A percentile compares a stretch with the other conserved stretches of the same genome.
Evolutionary conservation across 2,888 invertebrate species (phyloP).

Genomic region (Helobdella robusta): DNA sequence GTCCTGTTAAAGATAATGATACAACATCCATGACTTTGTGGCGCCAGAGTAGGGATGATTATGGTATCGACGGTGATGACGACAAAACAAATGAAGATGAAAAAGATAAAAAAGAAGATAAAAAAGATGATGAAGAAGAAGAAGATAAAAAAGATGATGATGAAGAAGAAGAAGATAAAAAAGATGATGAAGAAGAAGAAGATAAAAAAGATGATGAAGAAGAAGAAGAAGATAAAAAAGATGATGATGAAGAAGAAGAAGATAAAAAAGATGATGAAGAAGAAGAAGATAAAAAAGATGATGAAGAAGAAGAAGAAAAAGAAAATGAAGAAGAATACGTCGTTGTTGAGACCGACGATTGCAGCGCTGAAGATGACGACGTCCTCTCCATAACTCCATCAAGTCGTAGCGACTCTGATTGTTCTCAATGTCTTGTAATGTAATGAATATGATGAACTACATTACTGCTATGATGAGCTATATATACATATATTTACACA

Average conservation of each 20-base stretch:
- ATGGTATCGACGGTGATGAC: not conserved
- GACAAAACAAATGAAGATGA: not conserved
- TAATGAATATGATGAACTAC: too few relatives aligned
- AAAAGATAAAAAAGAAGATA: not conserved
- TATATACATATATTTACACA: too few relatives aligned
- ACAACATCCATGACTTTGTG: too few relatives aligned
- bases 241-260: not conserved
- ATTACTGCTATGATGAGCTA: too few relatives aligned
- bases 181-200: not conserved
- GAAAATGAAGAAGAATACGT: not conserved
- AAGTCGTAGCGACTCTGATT: too few relatives aligned
- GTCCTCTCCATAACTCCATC: too few relatives aligned
- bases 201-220: not conserved
- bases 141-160: not conserved
- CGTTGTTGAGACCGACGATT: not conserved
- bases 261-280: not conserved
- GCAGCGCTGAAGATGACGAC: not conserved
- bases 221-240: not conserved
- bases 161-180: not conserved
- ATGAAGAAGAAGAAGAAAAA: not conserved
- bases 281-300: not conserved
- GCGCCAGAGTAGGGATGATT: too few relatives aligned
- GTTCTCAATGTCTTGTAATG: too few relatives aligned
- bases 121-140: not conserved
- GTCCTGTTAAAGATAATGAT: constrained; percentile 6